Base-by-base conservation (phyloP, 2,888 invertebrate species). In the Agrilus biguttatus region DNA sequence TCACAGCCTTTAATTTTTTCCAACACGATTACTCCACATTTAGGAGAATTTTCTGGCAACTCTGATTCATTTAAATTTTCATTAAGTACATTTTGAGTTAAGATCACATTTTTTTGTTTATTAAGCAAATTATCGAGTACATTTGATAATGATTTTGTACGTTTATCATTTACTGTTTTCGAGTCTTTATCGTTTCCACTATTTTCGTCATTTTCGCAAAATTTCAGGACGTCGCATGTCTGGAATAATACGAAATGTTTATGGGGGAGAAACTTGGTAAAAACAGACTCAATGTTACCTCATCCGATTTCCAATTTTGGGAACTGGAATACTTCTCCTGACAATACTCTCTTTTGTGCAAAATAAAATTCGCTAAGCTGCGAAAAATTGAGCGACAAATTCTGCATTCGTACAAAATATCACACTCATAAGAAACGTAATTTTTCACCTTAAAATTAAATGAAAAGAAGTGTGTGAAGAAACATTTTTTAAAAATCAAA, bases 291-390 rank as follows among this genome's bases (percentile, higher is more conserved):
- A 40, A 6, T 17, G 34, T 35, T 41, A 34, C 41, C 7, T 41
- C 37, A 19, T 36, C 5, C 1, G n/a, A 1, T 36, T 41, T 41
- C 17, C 14, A 42, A 23, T 32, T 23, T 32, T 23, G 14, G 21
- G 19, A 34, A 28, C 34, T 36, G 28, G 47, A 47, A 42, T 72
- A 78, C 49, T 70, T 73, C 44, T 75, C 72, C 51, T 66, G 73
- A 58, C 92, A 92, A 61, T 83, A 92, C 34, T 79, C 75, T 45
- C 90, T 73, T 66, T 93, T 93, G 62, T 93, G 93, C 33, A 87
- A 80, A 52, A 92, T 76, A 59, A 91, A 88, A 67, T 92, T 91
- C 13, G 83, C 81, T 49, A 92, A 68, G 60, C 87, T 87, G 52
- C 92, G 75, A 62, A 89, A 92, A 56, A 93, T 72, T 57, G 82